phyloP scores from a whole-genome alignment of 1,140 invertebrate species.

The Babylonia areolata region DNA sequence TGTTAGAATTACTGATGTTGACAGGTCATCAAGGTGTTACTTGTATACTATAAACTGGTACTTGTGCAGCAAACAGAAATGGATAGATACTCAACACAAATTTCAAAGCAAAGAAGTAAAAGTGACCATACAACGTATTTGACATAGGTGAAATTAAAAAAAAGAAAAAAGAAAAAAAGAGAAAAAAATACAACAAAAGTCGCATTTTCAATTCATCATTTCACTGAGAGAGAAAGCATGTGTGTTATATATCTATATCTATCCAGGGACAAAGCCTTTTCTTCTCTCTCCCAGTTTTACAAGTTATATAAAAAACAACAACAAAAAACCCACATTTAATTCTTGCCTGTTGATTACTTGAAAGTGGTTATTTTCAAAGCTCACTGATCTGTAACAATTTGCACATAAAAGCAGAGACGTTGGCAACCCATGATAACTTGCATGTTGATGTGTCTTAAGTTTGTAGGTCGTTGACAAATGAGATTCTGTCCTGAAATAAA shows the following conservation, averaged over 20 bases:
- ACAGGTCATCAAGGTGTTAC: neutral
- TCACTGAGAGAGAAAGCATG: neutral
- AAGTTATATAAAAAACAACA: too few relatives aligned
- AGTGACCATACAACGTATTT: too few relatives aligned
- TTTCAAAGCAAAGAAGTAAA: too few relatives aligned
- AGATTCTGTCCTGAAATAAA: neutral
- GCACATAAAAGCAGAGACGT: neutral
- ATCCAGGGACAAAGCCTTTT: neutral
- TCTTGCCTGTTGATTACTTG: too few relatives aligned
- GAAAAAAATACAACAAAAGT: neutral
- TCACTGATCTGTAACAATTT: too few relatives aligned
- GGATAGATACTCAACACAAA: neutral
- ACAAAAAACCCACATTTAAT: too few relatives aligned
- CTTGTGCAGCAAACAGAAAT: neutral
- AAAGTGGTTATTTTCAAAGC: too few relatives aligned
- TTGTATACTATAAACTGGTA: neutral
- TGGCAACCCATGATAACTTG: too few relatives aligned
- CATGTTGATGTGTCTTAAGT: too few relatives aligned
- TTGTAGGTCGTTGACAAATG: neutral
- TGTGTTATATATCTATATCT: neutral
- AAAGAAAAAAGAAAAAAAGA: neutral
- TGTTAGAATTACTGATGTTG: neutral
- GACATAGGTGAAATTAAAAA: neutral
- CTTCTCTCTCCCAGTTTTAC: too few relatives aligned
- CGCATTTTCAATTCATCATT: neutral